phyloP scores from a whole-genome alignment of 2,888 invertebrate genomes.

The Polyploca ridens region DNA sequence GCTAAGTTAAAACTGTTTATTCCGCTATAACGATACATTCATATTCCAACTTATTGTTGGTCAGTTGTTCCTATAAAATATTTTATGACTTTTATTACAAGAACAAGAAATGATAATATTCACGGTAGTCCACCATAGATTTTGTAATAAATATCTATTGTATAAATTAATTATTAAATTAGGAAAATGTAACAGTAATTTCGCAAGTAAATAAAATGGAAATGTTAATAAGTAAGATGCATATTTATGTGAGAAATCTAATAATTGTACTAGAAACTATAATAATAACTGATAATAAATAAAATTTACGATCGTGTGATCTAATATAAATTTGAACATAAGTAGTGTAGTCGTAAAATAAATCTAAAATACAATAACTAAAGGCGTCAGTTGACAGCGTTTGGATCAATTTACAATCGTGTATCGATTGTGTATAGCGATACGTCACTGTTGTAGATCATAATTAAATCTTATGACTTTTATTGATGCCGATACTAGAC shows the following conservation, averaged over 20 bases:
- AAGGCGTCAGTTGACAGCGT: slow-evolving; percentile 46
- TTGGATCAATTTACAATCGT: slow-evolving; percentile 47
- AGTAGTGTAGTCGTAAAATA: slow-evolving; percentile 52
- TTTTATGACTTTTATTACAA: no score
- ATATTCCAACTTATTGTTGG: no score
- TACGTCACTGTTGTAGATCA: slow-evolving; percentile 46
- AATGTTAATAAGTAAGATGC: neutral
- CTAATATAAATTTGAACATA: slow-evolving; percentile 46
- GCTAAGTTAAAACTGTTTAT: no score
- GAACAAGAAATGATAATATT: no score
- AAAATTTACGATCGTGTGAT: slow-evolving; percentile 45
- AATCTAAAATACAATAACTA: slow-evolving; percentile 53
- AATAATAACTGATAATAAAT: slow-evolving; percentile 42
- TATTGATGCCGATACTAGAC: slow-evolving; percentile 34
- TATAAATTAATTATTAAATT: no score
- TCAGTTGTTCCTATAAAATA: no score
- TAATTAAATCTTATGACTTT: slow-evolving; percentile 44
- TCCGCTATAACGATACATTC: no score
- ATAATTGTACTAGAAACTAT: slow-evolving; percentile 24
- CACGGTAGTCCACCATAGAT: no score
- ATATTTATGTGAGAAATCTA: slow-evolving; percentile 1
- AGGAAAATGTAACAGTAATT: no score
- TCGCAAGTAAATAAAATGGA: neutral
- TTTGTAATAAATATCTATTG: no score
- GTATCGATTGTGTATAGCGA: slow-evolving; percentile 48